Evolutionary conservation across 2,888 invertebrate genomes (phyloP), one percentile per base, ranked within the genome.

Genomic region (Cacoxenus indagator): DNA sequence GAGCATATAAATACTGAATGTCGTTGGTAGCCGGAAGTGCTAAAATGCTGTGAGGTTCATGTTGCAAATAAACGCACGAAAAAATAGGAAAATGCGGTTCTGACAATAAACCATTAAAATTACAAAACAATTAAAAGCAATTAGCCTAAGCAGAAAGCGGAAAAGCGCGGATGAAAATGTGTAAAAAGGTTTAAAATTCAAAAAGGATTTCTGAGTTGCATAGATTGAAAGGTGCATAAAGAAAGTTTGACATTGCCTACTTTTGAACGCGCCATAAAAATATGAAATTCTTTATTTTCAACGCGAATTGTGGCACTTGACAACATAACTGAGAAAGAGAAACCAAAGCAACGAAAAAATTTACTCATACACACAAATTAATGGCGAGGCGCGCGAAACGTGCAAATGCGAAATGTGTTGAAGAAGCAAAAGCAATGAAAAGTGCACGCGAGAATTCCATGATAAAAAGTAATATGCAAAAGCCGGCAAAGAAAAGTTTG

Each of bases 271-370:
- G 5, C 9, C 22, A 14, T 57, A 27, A 29, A 54, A 9, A 14
- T 2, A 51, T 62, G 48, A 67, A 59, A 19, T 59, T 19, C 8
- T 54, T 67, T 67, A 67, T 43, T 67, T 43, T 65, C 37, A 69
- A 67, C 65, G 14, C 51, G 65, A 73, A 70, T 69, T 70, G 71
- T 71, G 72, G 72, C 72, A 70, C 72, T 73, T 69, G 65, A 70
- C 72, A 45, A 72, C 68, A 45, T n/a, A 65, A 37, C n/a, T 48
- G 29, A 61, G 22, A 65, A 45, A 46, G 24, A 61, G n/a, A 59
- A 6, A 59, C 19, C 27, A 46, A 19, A 9, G 48, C 64, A 64
- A 29, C 51, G 64, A 64, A 67, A 46, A 37, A 8, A 24, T 37
- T 43, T 8, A 45, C 22, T 51, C 51, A 45, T 17, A 43, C 43